Base-by-base conservation (phyloP, 2,797 vertebrate genomes). In the Notamacropus eugenii region DNA sequence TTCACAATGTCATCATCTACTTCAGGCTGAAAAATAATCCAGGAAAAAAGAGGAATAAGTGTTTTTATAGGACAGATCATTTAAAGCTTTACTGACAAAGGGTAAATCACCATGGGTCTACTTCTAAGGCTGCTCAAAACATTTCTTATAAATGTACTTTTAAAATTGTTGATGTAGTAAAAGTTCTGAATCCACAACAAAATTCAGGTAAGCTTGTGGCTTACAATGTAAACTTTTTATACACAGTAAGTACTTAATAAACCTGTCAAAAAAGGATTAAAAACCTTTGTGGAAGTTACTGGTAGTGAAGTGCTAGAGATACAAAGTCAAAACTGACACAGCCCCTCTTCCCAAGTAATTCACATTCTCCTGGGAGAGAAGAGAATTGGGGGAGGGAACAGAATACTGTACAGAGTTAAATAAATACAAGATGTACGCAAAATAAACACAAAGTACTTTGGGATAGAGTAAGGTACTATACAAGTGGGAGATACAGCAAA, bases 1-100 rank as follows among this genome's bases (percentile, higher is more conserved):
- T 97, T 99, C 95, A 99, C 99, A 97, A 99, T 52, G 62, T 99
- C 98, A 95, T 98, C 96, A 97, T 99, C 99, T 94, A 99, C 98
- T 67, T 98, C 97, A 96, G 98, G 98, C 98, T 99, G 96, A 95
- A 98, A 98, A 95, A 93, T 19, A 97, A 97, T 91, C 93, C 55
- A 96, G 0, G 67, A 31, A 95, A 95, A 3, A 97, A 93, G 0
- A 91, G 52, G n/a, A 16, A 67, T 55, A 93, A 67, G 0, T 55
- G 16, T 24, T 92, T 59, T 95, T 34, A 93, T 0, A 50, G 54
- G 19, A 95, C 1, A 87, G 74, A 87, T 50, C 22, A 90, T n/a
- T 56, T 82, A 93, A 97, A 95, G 91, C 91, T 97, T 92, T 90
- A 97, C 22, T 91, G 82, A 91, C 14, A 82, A 82, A 92, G 54